Base-by-base conservation (phyloP, 1,140 invertebrate species). In the Cotesia vestalis region DNA sequence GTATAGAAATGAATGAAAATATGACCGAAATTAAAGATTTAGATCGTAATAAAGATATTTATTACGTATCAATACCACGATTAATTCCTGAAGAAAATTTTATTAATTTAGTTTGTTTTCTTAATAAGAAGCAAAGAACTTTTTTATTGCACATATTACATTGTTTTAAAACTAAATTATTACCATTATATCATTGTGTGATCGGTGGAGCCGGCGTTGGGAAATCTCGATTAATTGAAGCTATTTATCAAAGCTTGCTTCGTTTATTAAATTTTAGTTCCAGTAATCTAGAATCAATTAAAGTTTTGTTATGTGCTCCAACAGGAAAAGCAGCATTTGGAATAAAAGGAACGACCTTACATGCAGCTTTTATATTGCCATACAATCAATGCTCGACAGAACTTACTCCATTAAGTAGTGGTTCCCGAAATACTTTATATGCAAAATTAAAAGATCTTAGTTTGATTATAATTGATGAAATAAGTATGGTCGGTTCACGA, bases 401-500 rank as follows among this genome's bases (percentile, higher is more conserved):
- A 38, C 69, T 61, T 70, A 64, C 40, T 51, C 34, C 55, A 11
- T 53, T 61, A 17, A 36, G 52, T 17, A 14, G 27, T 66, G 12
- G 60, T 55, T 17, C 51, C 3, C 52, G 57, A 20, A 74, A 77
- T 55, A 67, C 66, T 20, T 64, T 78, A n/a, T 17, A 73, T 53
- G 8, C 17, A 57, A 72, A 77, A 64, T 77, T 79, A 52, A 70
- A 17, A 12, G 68, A 78, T 38, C 55, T 80, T n/a, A 78, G 80
- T 73, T 46, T 80, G 6, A 46, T 83, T 34, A 81, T 85, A 36
- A 80, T 84, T 46, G 82, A 84, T 75, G 83, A 85, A 77, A 78
- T 84, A 35, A 80, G 77, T 35, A 84, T 84, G 80, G 72, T 81
- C 1, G 79, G 79, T 35, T 8, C 60, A 6, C 67, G 55, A 59